These are phyloP conservation scores for Platycheirus albimanus DNA, from an alignment of 2,888 invertebrate species.

Conservation along the genomic window DNA sequence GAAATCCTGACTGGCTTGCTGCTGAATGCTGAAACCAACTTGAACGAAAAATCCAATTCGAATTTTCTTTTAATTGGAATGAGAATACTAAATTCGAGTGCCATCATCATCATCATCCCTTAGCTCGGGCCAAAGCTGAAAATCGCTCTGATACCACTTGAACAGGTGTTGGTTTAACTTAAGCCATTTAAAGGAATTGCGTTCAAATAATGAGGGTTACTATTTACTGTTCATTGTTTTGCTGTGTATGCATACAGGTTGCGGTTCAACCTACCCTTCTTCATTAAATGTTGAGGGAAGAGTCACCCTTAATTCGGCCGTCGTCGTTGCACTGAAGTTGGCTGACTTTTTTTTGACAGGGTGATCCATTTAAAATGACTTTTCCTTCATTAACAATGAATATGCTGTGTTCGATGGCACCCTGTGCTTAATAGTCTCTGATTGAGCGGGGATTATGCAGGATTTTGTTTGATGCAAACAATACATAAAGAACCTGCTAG, in stretches of 20 bases:
- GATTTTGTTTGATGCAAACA: conserved; percentile 58
- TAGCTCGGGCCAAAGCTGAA: conserved; percentile 55
- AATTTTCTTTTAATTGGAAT: conserved; percentile 77
- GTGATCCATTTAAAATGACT: not conserved
- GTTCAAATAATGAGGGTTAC: conserved; percentile 62
- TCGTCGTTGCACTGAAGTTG: not conserved
- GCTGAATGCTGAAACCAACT: not conserved
- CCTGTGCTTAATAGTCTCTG: conserved; percentile 71
- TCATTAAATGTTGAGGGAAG: conserved; percentile 30
- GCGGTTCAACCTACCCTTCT: conserved; percentile 67
- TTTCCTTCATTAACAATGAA: not conserved
- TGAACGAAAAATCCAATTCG: conserved; percentile 79
- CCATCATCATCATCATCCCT: conserved; percentile 55
- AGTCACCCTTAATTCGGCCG: conserved; percentile 11
- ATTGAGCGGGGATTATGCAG: conserved; percentile 69
- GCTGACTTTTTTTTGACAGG: conserved; percentile 43
- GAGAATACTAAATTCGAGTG: conserved; percentile 58
- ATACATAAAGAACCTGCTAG: conserved; percentile 65
- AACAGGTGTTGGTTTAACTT: conserved; percentile 78
- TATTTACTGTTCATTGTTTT: conserved; percentile 58
- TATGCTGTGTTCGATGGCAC: not conserved
- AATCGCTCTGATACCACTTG: conserved; percentile 76
- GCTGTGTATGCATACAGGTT: conserved; percentile 71
- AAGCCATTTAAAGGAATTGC: conserved; percentile 74
- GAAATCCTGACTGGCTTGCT: not conserved